Conservation (phyloP, 2,888 invertebrate genomes). For the Drosophila birchii region DNA sequence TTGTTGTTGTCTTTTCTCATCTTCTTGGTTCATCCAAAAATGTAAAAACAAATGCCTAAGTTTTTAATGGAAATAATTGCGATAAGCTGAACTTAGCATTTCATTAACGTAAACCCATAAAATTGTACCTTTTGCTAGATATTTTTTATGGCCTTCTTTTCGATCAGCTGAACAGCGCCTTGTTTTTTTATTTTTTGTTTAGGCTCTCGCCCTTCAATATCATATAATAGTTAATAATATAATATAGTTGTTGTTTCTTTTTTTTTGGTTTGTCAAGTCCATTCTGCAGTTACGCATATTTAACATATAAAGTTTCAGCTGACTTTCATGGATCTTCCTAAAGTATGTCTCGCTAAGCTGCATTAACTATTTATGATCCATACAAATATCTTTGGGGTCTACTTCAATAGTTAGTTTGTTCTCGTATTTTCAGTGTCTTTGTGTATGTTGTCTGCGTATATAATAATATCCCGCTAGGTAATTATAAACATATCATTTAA, state of each 20-base stretch:
- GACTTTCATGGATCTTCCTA: constrained; percentile 53
- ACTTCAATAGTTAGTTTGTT: constrained; percentile 52
- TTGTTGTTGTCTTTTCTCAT: constrained; percentile 74
- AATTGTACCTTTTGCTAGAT: constrained; percentile 38
- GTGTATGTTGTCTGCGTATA: constrained; percentile 66
- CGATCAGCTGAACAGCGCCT: constrained; percentile 72
- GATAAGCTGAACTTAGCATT: constrained; percentile 64
- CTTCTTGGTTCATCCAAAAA: constrained; percentile 27
- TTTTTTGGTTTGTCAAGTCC: constrained; percentile 52
- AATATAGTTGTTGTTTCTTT: constrained; percentile 35
- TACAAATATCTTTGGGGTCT: constrained; percentile 50
- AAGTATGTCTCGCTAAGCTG: constrained; percentile 59
- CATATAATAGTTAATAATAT: constrained; percentile 46
- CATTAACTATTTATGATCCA: constrained; percentile 60
- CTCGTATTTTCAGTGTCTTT: constrained; percentile 44
- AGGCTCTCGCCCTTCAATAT: constrained; percentile 35
- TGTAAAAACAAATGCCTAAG: constrained; percentile 53
- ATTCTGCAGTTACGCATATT: constrained; percentile 54
- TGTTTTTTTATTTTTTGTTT: constrained; percentile 31
- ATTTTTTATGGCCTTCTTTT: constrained; percentile 40
- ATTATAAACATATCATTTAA: constrained; percentile 66
- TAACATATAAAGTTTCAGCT: constrained; percentile 64
- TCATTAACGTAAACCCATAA: constrained; percentile 72
- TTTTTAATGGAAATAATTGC: constrained; percentile 52
- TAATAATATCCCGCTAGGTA: constrained; percentile 70